Evolutionary conservation across 2,797 vertebrate species (phyloP).

Genomic region (Epinephelus malabaricus): DNA sequence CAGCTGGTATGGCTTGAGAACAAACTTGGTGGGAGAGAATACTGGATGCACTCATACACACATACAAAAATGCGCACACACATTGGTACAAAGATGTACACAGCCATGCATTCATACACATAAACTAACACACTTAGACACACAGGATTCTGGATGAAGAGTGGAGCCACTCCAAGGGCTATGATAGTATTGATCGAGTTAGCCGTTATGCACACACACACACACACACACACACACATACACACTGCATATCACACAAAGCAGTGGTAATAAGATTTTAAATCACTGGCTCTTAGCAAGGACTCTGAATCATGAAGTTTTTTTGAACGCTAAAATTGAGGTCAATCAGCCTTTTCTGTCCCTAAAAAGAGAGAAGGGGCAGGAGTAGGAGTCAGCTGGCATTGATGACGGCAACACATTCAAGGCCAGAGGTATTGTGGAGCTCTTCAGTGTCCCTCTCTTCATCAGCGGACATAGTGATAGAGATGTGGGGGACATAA

Average conservation of each 20-base stretch:
- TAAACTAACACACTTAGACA: neutral
- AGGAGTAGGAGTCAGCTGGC: slow-evolving; percentile 22
- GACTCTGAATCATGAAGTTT: slow-evolving; percentile 23
- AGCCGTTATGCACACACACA: neutral
- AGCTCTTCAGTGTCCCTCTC: slow-evolving; percentile 25
- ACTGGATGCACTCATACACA: slow-evolving; percentile 26
- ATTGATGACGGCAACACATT: slow-evolving; percentile 14
- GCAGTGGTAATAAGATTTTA: slow-evolving; percentile 24
- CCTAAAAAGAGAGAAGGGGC: slow-evolving; percentile 9
- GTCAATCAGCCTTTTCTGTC: slow-evolving; percentile 40
- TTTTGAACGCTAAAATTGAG: slow-evolving; percentile 22
- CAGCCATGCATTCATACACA: neutral
- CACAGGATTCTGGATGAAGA: neutral
- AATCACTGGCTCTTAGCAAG: slow-evolving; percentile 19
- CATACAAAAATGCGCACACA: slow-evolving; percentile 10
- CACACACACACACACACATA: too few species aligned
- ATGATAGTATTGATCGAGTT: slow-evolving; percentile 26
- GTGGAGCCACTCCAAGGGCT: neutral
- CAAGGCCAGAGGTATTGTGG: slow-evolving; percentile 35
- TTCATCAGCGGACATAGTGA: slow-evolving; percentile 32
- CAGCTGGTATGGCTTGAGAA: slow-evolving; percentile 33
- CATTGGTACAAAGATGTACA: neutral
- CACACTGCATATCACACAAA: neutral
- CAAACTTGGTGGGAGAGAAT: slow-evolving; percentile 41
- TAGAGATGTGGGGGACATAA: slow-evolving; percentile 42